Evolutionary conservation across 2,888 invertebrate genomes (phyloP), one percentile per base, ranked within the genome.

Genomic region (Pristionchus fissidentatus): DNA sequence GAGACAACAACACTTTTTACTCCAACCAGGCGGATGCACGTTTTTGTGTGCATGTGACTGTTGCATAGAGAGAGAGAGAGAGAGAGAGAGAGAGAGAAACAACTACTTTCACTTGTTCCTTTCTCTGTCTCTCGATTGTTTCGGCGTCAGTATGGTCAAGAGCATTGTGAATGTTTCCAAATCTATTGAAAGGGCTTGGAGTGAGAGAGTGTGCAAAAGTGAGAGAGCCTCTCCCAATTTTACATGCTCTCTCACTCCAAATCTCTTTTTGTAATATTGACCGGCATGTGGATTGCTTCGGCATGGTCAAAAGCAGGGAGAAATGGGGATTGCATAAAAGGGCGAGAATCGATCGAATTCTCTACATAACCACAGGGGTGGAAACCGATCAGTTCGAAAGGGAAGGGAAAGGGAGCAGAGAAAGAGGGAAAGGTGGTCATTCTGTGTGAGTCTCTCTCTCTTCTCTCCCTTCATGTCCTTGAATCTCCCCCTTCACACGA

Each of bases 1-100:
- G 13, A 70, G n/a, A n/a, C 70, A 70, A 70, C 70, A 70, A 70
- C 26, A 70, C 41, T 70, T 70, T 70, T 70, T 41, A 41, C 70
- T 70, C 66, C 66, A 22, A 70, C n/a, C 26, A 41, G n/a, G n/a
- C n/a, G n/a, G n/a, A n/a, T n/a, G n/a, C n/a, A n/a, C n/a, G n/a
- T n/a, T n/a, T n/a, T n/a, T n/a, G 62, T 32, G 62, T 15, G 1
- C 70, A 70, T 70, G 70, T 70, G 70, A 70, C 70, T 43, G 41
- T 41, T 38, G 70, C 38, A 26, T 10, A 60, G 41, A 38, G n/a
- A 41, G 38, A 70, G n/a, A n/a, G n/a, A n/a, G n/a, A n/a, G n/a
- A n/a, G n/a, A n/a, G n/a, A n/a, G n/a, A n/a, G n/a, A n/a, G n/a
- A n/a, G n/a, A n/a, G n/a, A n/a, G n/a, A n/a, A n/a, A n/a, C n/a